Evolutionary conservation across 2,797 vertebrate species (phyloP).

Genomic region (Chelon auratus): DNA sequence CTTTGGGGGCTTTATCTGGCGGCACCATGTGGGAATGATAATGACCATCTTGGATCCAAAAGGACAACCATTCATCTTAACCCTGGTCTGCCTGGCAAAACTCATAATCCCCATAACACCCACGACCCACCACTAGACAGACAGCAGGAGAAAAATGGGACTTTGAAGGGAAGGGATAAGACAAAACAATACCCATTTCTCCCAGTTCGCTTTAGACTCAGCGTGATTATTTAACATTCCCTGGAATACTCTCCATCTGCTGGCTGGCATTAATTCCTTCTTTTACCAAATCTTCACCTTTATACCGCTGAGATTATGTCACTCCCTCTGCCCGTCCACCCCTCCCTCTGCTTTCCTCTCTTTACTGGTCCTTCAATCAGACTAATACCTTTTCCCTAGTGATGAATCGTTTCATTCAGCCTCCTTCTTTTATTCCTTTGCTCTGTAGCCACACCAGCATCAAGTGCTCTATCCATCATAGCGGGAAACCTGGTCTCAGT

Average conservation of each 20-base stretch:
- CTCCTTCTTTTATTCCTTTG: constrained; percentile 63
- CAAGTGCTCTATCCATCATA: constrained; percentile 79
- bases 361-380: constrained; percentile 70
- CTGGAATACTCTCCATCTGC: constrained; percentile 81
- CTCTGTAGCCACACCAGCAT: constrained; percentile 50
- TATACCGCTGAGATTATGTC: constrained; percentile 66
- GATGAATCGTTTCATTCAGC: constrained; percentile 81
- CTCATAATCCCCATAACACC: constrained; percentile 88
- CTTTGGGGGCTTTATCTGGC: constrained; percentile 86
- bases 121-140: constrained; percentile 81
- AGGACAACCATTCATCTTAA: constrained; percentile 89
- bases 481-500: constrained; percentile 53
- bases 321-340: constrained; percentile 20
- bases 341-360: constrained; percentile 54
- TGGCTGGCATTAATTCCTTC: constrained; percentile 71
- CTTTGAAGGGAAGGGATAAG: constrained; percentile 82
- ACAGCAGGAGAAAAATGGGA: constrained; percentile 78
- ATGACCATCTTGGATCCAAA: constrained; percentile 88
- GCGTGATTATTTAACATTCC: constrained; percentile 74
- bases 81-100: constrained; percentile 81
- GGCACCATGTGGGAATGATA: constrained; percentile 87
- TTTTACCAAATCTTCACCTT: constrained; percentile 77
- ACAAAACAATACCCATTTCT: constrained; percentile 80
- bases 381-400: constrained; percentile 79
- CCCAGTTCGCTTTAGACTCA: constrained; percentile 69